These are phyloP conservation scores for Eulemur mongoz DNA, from an alignment of 2,797 vertebrate species.

Conservation along the genomic window DNA sequence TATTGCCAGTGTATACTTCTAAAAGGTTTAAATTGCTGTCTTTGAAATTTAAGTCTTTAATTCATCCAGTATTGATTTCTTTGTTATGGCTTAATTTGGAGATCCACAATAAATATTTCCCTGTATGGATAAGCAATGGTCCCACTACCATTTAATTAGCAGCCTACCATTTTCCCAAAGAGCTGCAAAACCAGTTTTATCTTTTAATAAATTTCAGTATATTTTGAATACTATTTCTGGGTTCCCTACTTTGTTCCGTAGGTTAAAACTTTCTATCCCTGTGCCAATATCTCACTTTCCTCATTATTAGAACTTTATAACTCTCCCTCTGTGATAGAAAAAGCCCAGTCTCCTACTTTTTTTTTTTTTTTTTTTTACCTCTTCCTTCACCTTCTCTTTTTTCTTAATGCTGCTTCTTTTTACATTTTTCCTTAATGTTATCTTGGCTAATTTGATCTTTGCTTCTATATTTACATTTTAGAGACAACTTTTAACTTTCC, in stretches of 20 bases:
- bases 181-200: neutral
- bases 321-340: neutral
- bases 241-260: neutral
- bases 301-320: neutral
- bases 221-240: neutral
- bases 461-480: neutral
- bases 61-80: neutral
- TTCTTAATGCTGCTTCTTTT: neutral
- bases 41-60: neutral
- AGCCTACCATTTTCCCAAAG: neutral
- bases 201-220: neutral
- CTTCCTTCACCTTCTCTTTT: neutral
- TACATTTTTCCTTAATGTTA: neutral
- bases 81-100: neutral
- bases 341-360: neutral
- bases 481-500: neutral
- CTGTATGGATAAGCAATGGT: neutral
- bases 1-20: neutral
- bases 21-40: neutral
- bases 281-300: neutral
- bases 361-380: neutral
- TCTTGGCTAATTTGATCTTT: neutral
- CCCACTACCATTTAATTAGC: neutral
- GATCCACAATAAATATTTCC: neutral
- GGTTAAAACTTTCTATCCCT: neutral